Evolutionary conservation across 2,888 invertebrate genomes (phyloP), one percentile per base, ranked within the genome.

Genomic region (Scaptomyza reducta): DNA sequence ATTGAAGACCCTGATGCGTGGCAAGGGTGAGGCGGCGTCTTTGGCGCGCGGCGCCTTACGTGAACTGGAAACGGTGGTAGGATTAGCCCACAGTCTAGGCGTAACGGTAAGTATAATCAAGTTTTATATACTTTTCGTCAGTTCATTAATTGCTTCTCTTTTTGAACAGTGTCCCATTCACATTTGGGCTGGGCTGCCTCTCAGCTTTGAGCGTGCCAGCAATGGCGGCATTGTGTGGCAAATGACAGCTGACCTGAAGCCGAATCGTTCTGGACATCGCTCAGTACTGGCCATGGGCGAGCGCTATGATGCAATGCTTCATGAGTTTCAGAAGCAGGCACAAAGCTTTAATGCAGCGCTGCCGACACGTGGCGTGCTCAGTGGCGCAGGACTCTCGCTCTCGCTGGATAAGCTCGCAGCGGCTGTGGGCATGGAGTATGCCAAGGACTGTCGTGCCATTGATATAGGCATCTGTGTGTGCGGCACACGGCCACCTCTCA

Each of bases 211-310:
- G 90, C 90, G 93, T 89, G 89, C 93, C 87, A 70, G 93, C 92
- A 77, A 92, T 70, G 92, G 92, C 27, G 94, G 94, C n/a, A 92
- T 94, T 38, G 93, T 94, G 70, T 94, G 94, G 92, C 93, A 95
- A 91, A 93, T 94, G 83, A 77, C 90, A 0, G 91, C 90, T 2
- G 90, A 91, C 54, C 54, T 91, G 0, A 91, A 91, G 40, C 89
- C 89, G 0, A 90, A 91, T 64, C 92, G 91, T n/a, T 77, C 85
- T 1, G 78, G 82, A 0, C 94, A 92, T 71, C 93, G 92, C 81
- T 96, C 94, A 74, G 94, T 97, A 0, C 93, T 98, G 44, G 98
- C 98, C 0, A 96, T 95, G 7, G 98, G 98, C 0, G 98, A 98
- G 40, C 94, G 98, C 78, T 99, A 98, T 84, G 97, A 98, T 90